These are phyloP conservation scores for Cryptoblepharus egeriae DNA, from an alignment of 2,797 vertebrate genomes.

Conservation along the genomic window DNA sequence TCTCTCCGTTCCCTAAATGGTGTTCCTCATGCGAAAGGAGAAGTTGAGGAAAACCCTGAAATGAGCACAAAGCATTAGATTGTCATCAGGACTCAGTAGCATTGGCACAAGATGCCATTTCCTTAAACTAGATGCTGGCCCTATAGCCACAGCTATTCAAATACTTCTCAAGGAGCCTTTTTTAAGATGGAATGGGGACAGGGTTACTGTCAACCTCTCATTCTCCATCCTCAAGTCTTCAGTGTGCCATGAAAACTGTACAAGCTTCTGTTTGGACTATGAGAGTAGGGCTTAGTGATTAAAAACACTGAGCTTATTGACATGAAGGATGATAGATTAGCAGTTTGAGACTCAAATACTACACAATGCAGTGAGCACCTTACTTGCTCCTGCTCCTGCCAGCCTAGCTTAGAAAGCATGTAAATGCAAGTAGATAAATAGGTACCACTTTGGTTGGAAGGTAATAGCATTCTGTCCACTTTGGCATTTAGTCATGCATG, in stretches of 20 bases:
- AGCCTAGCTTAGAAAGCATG: no score
- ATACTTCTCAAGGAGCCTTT: neutral
- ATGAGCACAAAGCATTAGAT: neutral
- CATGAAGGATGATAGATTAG: no score
- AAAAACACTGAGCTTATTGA: no score
- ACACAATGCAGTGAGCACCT: no score
- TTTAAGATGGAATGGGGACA: neutral
- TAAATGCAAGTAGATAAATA: no score
- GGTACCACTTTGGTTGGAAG: no score
- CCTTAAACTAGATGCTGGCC: neutral
- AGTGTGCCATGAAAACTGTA: neutral
- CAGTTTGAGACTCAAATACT: no score
- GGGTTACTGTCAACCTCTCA: neutral
- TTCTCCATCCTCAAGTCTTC: neutral
- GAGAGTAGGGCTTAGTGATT: fast-evolving
- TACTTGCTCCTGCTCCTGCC: no score
- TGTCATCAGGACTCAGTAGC: neutral
- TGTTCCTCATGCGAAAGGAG: neutral
- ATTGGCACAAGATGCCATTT: neutral
- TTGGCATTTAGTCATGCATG: no score
- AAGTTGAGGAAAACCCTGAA: neutral
- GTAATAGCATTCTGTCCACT: no score
- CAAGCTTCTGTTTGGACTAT: neutral
- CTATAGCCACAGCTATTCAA: neutral
- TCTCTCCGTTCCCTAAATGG: neutral